These are phyloP conservation scores for Crioceris asparagi DNA, from an alignment of 2,888 invertebrate genomes.

Conservation along the genomic window DNA sequence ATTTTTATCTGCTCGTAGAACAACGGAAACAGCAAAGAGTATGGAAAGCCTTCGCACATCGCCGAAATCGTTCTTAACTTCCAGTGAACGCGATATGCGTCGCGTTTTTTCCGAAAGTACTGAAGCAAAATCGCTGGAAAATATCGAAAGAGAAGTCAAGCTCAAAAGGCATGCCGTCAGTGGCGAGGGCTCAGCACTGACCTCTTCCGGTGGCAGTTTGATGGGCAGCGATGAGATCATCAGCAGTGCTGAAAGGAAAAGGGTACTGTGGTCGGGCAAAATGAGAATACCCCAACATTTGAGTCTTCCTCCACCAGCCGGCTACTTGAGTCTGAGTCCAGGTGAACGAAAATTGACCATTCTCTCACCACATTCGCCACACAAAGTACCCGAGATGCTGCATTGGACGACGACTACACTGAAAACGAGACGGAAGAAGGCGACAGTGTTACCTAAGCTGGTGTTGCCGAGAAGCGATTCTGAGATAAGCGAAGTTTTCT, in stretches of 20 bases:
- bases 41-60: slow-evolving; percentile 60
- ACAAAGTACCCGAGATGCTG: slow-evolving; percentile 56
- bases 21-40: slow-evolving; percentile 52
- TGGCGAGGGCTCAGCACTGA: slow-evolving; percentile 53
- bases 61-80: slow-evolving; percentile 49
- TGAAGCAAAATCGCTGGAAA: slow-evolving; percentile 56
- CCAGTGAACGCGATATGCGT: slow-evolving; percentile 56
- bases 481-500: slow-evolving; percentile 55
- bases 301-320: slow-evolving; percentile 56
- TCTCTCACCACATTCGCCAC: slow-evolving; percentile 68
- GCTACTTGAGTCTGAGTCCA: slow-evolving; percentile 42
- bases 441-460: slow-evolving; percentile 62
- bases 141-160: slow-evolving; percentile 44
- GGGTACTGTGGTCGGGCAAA: slow-evolving; percentile 57
- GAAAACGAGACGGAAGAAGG: slow-evolving; percentile 53
- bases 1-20: slow-evolving; percentile 40
- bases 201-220: too few relatives aligned
- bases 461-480: slow-evolving; percentile 67
- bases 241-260: slow-evolving; percentile 51
- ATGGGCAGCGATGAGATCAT: slow-evolving; percentile 31
- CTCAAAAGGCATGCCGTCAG: slow-evolving; percentile 50
- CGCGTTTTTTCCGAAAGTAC: slow-evolving; percentile 36
- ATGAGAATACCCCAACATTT: slow-evolving; percentile 57
- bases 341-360: slow-evolving; percentile 57
- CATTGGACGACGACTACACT: slow-evolving; percentile 48